Evolutionary conservation across 2,888 invertebrate genomes (phyloP).

Genomic region (Aquatica leii): DNA sequence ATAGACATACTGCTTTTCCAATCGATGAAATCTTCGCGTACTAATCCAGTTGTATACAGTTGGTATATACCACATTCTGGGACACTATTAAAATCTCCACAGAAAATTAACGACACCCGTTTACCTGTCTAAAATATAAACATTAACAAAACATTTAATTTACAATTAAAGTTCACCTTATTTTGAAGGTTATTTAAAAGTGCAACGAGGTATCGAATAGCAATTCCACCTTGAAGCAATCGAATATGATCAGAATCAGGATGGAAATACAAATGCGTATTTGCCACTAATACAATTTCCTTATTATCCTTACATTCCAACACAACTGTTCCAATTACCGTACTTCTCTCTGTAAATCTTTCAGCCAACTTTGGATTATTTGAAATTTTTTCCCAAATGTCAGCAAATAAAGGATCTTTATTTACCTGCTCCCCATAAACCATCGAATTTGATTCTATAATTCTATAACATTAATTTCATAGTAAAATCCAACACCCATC

Average conservation of each 20-base stretch:
- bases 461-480: constrained; percentile 1
- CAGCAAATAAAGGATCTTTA: constrained; percentile 62
- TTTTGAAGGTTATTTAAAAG: constrained; percentile 61
- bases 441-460: constrained; percentile 60
- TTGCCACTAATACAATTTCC: constrained; percentile 73
- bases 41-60: constrained; percentile 74
- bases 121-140: constrained; percentile 53
- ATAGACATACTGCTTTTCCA: constrained; percentile 76
- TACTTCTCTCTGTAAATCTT: constrained; percentile 71
- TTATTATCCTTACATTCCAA: constrained; percentile 67
- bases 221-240: constrained; percentile 81
- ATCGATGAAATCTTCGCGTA: constrained; percentile 72
- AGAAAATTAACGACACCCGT: constrained; percentile 76
- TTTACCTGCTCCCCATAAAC: constrained; percentile 69
- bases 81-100: constrained; percentile 93
- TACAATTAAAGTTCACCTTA: constrained; percentile 46
- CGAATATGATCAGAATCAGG: constrained; percentile 92
- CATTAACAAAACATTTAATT: background rate
- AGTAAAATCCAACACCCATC: background rate
- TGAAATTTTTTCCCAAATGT: constrained; percentile 70
- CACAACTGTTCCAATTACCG: constrained; percentile 70
- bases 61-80: constrained; percentile 85
- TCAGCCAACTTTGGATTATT: constrained; percentile 66
- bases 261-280: constrained; percentile 94
- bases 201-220: constrained; percentile 71